Evolutionary conservation across 1,140 invertebrate genomes (phyloP), one percentile per base, ranked within the genome.

Genomic region (Anastatus disparis): DNA sequence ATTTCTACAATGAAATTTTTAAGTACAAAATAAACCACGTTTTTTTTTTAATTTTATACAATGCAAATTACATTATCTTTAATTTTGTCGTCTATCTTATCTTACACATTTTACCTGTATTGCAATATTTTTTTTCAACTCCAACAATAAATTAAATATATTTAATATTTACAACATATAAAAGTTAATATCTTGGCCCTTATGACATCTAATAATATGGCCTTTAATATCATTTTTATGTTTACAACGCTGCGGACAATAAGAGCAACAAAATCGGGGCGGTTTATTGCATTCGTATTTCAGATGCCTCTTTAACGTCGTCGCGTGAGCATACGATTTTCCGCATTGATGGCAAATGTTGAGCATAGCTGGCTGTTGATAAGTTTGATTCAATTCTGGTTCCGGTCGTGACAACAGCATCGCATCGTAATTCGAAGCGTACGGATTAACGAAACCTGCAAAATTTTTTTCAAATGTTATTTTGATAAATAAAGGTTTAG

Each of bases 211-310:
- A 2, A 22, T 17, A 29, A 63, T 63, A 22, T 70, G 68, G 0
- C 35, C n/a, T 27, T 63, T 70, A 3, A 70, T 62, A 24, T 70
- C 58, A 9, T 58, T 63, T 26, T 74, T 76, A 46, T 87, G 85
- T 64, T 87, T 87, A 10, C 86, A 84, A 38, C 85, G 81, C 67
- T 89, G 87, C 10, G 84, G 76, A 20, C 68, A 70, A 24, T 70
- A 70, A 0, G 59, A 48, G 69, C 86, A 88, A 9, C 61, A 56
- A 59, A 82, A 84, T 38, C 74, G 68, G 13, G 77, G 77, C 55
- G 68, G 68, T 65, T 77, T 76, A 3, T 79, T 79, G 68, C 80
- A 82, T 35, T 80, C 77, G 61, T 76, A 79, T 31, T 73, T 74
- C 0, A 77, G 70, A 55, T 82, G 79, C 22, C 61, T 40, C 8